Evolutionary conservation across 2,797 vertebrate species (phyloP).

Genomic region (Myiothlypis chrysogaster): DNA sequence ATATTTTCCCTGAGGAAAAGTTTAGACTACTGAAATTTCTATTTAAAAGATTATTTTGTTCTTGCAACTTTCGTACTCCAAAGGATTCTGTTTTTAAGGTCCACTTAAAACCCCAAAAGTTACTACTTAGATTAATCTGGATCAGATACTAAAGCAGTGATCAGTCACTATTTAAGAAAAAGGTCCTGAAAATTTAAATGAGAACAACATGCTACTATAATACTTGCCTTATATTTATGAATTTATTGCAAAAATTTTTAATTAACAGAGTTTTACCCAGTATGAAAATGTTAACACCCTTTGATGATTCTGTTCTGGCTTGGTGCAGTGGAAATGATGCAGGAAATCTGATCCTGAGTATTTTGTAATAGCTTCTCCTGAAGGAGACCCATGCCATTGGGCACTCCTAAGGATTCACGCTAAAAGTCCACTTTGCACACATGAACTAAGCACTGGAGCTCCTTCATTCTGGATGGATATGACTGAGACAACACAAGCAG

Average conservation of each 20-base stretch:
- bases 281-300: not conserved
- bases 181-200: not conserved
- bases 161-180: not conserved
- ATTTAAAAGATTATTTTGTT: not conserved
- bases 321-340: not conserved
- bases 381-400: accelerated
- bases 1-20: not conserved
- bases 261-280: not conserved
- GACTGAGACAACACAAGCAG: not conserved
- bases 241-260: not conserved
- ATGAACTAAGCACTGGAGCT: not conserved
- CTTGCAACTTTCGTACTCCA: not conserved
- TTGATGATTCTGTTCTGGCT: not conserved
- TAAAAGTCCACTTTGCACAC: not conserved
- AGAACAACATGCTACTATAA: not conserved
- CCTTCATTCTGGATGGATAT: not conserved
- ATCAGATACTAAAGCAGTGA: not conserved
- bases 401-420: not conserved
- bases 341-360: not conserved
- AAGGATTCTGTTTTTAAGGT: not conserved
- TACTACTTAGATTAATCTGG: not conserved
- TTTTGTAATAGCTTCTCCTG: not conserved
- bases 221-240: not conserved
- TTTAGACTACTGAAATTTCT: not conserved
- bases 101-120: not conserved